Conservation (phyloP, 2,113 vertebrate genomes). For the Nesospiza acunhae region DNA sequence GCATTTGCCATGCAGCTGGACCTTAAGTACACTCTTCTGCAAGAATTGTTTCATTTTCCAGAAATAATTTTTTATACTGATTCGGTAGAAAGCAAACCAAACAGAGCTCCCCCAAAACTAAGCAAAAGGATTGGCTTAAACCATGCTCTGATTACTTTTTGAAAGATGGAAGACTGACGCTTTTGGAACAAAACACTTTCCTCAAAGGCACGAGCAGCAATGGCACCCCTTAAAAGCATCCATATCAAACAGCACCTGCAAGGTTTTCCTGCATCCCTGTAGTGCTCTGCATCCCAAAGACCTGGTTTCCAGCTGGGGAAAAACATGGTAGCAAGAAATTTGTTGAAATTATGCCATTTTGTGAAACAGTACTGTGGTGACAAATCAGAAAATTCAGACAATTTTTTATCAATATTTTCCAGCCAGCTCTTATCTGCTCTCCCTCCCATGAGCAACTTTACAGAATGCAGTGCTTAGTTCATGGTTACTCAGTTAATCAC, state of each 20-base stretch:
- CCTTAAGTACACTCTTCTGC: background rate
- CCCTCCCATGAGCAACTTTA: background rate
- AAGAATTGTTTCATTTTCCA: background rate
- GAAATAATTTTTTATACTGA: background rate
- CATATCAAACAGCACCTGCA: background rate
- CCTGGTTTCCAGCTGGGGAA: background rate
- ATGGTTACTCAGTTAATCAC: background rate
- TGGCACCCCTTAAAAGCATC: background rate
- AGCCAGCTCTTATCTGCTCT: background rate
- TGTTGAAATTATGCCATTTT: background rate
- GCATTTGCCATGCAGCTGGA: background rate
- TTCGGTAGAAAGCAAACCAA: background rate
- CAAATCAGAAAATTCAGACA: background rate
- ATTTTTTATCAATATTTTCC: slow-evolving; percentile 19
- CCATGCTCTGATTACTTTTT: background rate
- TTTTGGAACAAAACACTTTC: background rate
- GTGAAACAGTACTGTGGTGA: background rate
- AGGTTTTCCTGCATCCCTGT: background rate
- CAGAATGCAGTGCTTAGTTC: background rate
- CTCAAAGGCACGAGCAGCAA: background rate
- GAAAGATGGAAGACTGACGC: background rate
- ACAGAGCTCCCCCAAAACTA: background rate
- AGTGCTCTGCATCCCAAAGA: background rate
- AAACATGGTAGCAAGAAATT: background rate
- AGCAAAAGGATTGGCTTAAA: background rate